Conservation (phyloP, 2,888 invertebrate species). For the Congeria kusceri region DNA sequence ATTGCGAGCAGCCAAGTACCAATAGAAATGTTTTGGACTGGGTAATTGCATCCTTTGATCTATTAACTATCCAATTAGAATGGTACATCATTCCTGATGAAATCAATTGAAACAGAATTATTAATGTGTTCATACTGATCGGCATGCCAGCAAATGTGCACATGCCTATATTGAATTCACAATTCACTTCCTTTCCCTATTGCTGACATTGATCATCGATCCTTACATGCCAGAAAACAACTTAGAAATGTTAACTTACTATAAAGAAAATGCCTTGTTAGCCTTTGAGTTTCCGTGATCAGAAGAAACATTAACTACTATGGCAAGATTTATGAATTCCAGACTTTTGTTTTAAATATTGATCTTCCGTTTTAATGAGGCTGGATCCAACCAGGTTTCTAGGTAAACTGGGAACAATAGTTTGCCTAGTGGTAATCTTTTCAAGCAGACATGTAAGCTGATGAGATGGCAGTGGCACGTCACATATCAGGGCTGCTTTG, state of each 20-base stretch:
- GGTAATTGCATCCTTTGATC: neutral
- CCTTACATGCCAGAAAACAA: too few relatives aligned
- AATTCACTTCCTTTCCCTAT: too few relatives aligned
- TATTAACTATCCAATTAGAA: slow-evolving; percentile 4
- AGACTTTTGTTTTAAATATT: slow-evolving; percentile 66
- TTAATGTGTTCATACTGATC: too few relatives aligned
- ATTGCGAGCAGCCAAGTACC: too few relatives aligned
- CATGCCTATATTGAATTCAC: too few relatives aligned
- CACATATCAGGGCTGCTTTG: slow-evolving; percentile 19
- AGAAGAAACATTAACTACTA: neutral
- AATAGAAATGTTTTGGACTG: too few relatives aligned
- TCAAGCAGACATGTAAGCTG: neutral
- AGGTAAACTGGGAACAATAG: neutral
- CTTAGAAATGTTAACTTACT: too few relatives aligned
- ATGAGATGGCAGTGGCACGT: slow-evolving; percentile 9
- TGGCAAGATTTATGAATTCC: slow-evolving; percentile 60
- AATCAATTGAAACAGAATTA: too few relatives aligned
- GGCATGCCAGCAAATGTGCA: too few relatives aligned
- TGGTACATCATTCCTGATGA: neutral
- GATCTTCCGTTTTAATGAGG: slow-evolving; percentile 51
- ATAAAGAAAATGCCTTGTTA: too few relatives aligned
- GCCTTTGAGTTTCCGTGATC: too few relatives aligned
- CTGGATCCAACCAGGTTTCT: slow-evolving; percentile 6
- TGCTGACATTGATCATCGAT: too few relatives aligned
- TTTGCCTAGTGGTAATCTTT: neutral